Percentiles rank a stretch among this genome's conserved stretches.
These are phyloP conservation scores for Plebejus anna DNA, from an alignment of 2,888 invertebrate species.

Conservation along the genomic window DNA sequence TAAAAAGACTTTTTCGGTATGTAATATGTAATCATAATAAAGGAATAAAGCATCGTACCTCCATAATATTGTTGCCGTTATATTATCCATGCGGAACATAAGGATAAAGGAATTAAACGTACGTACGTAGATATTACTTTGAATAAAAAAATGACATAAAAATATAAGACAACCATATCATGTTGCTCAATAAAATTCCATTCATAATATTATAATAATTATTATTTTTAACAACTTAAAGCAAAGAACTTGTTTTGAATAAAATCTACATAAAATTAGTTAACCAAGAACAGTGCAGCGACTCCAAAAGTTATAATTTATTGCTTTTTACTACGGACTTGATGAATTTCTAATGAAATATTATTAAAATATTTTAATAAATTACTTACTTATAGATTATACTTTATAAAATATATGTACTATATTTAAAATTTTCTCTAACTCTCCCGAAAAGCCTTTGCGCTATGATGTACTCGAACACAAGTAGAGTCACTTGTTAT, in stretches of 20 bases:
- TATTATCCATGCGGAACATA: too few relatives aligned
- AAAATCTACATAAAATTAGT: conserved; percentile 19
- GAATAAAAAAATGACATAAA: background rate
- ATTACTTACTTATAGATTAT: background rate
- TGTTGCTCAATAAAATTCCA: conserved; percentile 2
- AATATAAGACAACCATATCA: background rate
- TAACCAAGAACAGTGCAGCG: conserved; percentile 10
- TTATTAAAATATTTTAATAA: background rate
- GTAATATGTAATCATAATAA: too few relatives aligned
- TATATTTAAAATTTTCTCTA: too few relatives aligned
- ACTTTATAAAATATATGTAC: too few relatives aligned
- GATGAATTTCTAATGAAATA: background rate
- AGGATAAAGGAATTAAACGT: too few relatives aligned
- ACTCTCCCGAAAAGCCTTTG: too few relatives aligned
- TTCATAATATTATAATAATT: background rate
- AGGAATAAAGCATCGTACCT: too few relatives aligned
- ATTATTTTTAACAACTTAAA: background rate
- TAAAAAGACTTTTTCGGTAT: too few relatives aligned
- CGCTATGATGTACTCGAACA: too few relatives aligned
- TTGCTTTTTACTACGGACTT: background rate
- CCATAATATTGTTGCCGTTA: too few relatives aligned
- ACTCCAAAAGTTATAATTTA: background rate
- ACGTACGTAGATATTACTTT: too few relatives aligned
- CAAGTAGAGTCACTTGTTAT: too few relatives aligned
- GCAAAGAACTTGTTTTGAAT: background rate